Evolutionary conservation across 37 sponge, comb jelly and placozoan genomes (phyloP).

Genomic region (Crambe crambe): DNA sequence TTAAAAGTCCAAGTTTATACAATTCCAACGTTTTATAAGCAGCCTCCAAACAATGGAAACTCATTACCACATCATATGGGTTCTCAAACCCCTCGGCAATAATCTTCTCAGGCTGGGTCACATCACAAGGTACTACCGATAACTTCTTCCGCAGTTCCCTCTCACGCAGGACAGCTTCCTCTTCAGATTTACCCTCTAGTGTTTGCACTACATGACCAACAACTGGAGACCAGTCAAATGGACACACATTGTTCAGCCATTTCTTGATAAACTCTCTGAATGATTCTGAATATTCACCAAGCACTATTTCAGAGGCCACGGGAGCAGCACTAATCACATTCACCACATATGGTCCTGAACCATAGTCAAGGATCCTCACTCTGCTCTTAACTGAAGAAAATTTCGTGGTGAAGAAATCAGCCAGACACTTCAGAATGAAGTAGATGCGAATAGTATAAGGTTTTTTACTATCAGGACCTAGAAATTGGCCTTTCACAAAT

Average conservation of each 20-base stretch:
- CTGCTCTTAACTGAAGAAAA: neutral
- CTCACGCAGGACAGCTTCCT: neutral
- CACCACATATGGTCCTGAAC: neutral
- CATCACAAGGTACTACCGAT: neutral
- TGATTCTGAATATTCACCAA: neutral
- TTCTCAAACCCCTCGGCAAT: neutral
- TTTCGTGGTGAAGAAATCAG: neutral
- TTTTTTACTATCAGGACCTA: too few relatives aligned
- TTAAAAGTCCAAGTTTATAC: neutral
- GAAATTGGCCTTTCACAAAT: too few relatives aligned
- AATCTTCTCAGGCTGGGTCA: neutral
- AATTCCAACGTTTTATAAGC: neutral
- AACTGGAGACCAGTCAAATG: neutral
- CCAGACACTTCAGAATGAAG: neutral
- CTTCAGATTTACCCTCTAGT: neutral
- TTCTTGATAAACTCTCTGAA: neutral
- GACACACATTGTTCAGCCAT: neutral
- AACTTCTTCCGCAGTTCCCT: neutral
- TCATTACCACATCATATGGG: neutral
- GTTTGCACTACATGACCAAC: neutral
- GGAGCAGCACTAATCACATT: neutral
- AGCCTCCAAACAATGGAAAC: neutral
- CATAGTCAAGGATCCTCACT: neutral
- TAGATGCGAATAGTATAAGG: too few relatives aligned
- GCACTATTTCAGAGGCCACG: neutral